Evolutionary conservation across 2,888 invertebrate genomes (phyloP).

Genomic region (Meteorus cinctellus): DNA sequence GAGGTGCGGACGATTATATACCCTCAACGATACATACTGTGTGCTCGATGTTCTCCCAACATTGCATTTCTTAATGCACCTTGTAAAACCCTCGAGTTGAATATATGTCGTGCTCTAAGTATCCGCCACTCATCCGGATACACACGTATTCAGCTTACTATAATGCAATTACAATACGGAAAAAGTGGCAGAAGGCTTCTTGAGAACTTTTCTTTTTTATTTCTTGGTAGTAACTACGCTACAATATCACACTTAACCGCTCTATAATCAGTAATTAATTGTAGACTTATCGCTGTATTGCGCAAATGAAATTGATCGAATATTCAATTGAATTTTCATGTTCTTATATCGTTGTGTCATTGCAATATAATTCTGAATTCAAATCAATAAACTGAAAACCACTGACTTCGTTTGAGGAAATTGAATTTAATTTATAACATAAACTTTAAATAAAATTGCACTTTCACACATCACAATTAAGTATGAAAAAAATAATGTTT

Average conservation of each 20-base stretch:
- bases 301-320: no score
- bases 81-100: neutral
- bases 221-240: neutral
- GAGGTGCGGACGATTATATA: slow-evolving; percentile 53
- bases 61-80: slow-evolving; percentile 31
- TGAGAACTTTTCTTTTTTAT: neutral
- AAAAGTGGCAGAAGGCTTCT: slow-evolving; percentile 39
- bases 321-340: no score
- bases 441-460: no score
- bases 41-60: slow-evolving; percentile 20
- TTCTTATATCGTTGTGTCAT: no score
- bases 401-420: no score
- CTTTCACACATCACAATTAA: no score
- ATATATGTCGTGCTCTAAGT: slow-evolving; percentile 51
- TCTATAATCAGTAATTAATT: neutral
- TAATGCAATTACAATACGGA: slow-evolving; percentile 55
- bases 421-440: no score
- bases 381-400: no score
- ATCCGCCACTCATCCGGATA: slow-evolving; percentile 29
- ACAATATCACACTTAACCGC: neutral
- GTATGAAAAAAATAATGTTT: no score
- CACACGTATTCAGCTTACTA: slow-evolving; percentile 40
- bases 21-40: neutral
- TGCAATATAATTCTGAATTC: no score
- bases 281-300: neutral